These are phyloP conservation scores for Plagodis pulveraria DNA, from an alignment of 2,888 invertebrate genomes.

Conservation along the genomic window DNA sequence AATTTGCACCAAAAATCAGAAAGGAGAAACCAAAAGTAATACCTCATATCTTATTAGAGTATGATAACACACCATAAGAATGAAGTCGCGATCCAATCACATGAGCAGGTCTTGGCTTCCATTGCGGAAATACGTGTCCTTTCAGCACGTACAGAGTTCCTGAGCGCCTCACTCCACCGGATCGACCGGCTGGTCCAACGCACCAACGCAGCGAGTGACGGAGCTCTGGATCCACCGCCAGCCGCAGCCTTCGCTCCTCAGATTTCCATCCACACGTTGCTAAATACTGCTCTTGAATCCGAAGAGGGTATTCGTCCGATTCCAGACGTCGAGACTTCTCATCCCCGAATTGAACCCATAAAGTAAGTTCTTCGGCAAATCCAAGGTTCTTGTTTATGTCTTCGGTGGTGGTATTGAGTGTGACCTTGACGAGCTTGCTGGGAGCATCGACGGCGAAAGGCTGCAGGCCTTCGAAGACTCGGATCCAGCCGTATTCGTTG, in stretches of 20 bases:
- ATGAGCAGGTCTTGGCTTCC: conserved; percentile 86
- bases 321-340: conserved; percentile 83
- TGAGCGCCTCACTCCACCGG: conserved; percentile 72
- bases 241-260: conserved; percentile 82
- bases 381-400: conserved; percentile 80
- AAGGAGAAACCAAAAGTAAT: background rate
- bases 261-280: conserved; percentile 85
- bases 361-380: conserved; percentile 73
- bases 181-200: conserved; percentile 83
- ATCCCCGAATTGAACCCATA: conserved; percentile 85
- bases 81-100: conserved; percentile 86
- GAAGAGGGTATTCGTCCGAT: conserved; percentile 82
- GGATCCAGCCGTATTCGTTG: conserved; percentile 84
- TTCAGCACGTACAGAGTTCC: conserved; percentile 86
- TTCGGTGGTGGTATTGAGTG: conserved; percentile 83
- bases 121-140: conserved; percentile 88
- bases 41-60: background rate
- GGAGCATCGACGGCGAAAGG: conserved; percentile 80
- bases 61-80: conserved; percentile 73
- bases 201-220: conserved; percentile 86
- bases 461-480: conserved; percentile 85
- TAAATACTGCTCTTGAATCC: conserved; percentile 86
- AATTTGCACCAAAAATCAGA: conserved; percentile 34
- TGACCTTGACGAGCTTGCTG: conserved; percentile 83
- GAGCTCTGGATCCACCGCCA: conserved; percentile 88